These are phyloP conservation scores for Peromyscus californicus DNA, from an alignment of 2,113 vertebrate genomes.

Conservation along the genomic window DNA sequence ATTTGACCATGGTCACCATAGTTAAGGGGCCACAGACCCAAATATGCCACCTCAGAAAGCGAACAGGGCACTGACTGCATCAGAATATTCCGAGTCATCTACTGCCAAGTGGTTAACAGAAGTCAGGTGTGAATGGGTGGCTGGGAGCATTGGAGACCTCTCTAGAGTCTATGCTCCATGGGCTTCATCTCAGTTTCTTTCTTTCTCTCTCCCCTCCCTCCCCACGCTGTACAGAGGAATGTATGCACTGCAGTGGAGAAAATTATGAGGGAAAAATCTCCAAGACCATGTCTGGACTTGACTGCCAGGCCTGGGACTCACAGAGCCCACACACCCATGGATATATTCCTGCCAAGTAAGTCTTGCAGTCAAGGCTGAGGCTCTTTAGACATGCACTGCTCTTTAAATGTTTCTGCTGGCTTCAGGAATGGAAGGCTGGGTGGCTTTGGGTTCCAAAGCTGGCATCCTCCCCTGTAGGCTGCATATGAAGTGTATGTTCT, in stretches of 20 bases:
- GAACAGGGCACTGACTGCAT: neutral
- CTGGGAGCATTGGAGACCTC: neutral
- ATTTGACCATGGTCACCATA: neutral
- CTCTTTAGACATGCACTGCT: rapidly evolving
- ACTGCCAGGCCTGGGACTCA: constrained; percentile 91
- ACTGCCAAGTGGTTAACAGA: neutral
- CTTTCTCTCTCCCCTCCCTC: neutral
- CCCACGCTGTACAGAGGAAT: constrained; percentile 87
- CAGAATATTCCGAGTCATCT: neutral
- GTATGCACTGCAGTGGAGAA: constrained; percentile 95
- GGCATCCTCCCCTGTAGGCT: neutral
- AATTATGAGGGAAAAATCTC: constrained; percentile 93
- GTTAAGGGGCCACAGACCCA: neutral
- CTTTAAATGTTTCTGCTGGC: neutral
- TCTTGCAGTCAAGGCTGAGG: rapidly evolving
- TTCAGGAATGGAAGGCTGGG: neutral
- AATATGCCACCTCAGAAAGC: neutral
- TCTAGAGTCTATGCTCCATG: too few relatives aligned
- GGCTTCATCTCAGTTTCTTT: neutral
- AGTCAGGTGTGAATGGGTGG: rapidly evolving
- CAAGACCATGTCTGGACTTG: constrained; percentile 88
- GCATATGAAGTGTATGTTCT: too few relatives aligned
- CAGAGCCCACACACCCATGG: constrained; percentile 94
- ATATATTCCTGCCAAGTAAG: constrained; percentile 92
- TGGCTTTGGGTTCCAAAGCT: neutral